Conservation (phyloP, 2,888 invertebrate genomes). For the Ophion ventricosus region DNA sequence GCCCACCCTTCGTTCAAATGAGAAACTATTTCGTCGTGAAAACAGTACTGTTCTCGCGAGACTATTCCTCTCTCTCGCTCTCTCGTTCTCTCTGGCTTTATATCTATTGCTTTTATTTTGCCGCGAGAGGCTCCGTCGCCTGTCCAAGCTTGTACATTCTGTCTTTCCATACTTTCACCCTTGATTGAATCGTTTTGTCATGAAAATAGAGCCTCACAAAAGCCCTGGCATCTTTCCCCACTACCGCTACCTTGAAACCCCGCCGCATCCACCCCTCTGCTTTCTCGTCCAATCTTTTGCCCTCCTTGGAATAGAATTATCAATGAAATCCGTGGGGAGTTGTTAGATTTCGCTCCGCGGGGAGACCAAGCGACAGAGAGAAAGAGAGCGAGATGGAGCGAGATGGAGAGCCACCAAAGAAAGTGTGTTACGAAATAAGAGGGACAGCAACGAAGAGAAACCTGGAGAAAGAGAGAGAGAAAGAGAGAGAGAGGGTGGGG, state of each 20-base stretch:
- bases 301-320: constrained; percentile 44
- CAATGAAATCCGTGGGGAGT: constrained; percentile 20
- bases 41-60: constrained; percentile 7
- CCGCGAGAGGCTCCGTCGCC: not conserved
- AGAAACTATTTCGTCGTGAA: constrained; percentile 22
- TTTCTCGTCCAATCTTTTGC: not conserved
- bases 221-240: not conserved
- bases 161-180: constrained; percentile 14
- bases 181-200: constrained; percentile 41
- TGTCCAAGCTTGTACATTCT: not conserved
- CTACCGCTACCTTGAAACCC: not conserved
- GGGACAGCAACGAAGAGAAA: not conserved
- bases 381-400: not conserved
- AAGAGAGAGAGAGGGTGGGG: not conserved
- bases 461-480: not conserved
- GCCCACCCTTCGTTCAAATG: constrained; percentile 23
- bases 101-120: not conserved
- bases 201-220: not conserved
- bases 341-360: constrained; percentile 7
- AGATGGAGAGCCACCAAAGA: not conserved
- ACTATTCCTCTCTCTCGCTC: not conserved
- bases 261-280: not conserved
- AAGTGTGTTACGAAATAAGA: not conserved
- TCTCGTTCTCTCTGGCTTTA: not conserved
- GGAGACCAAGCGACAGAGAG: not conserved